Base-by-base conservation (phyloP, 2,888 invertebrate species). In the Poecilus cupreus region DNA sequence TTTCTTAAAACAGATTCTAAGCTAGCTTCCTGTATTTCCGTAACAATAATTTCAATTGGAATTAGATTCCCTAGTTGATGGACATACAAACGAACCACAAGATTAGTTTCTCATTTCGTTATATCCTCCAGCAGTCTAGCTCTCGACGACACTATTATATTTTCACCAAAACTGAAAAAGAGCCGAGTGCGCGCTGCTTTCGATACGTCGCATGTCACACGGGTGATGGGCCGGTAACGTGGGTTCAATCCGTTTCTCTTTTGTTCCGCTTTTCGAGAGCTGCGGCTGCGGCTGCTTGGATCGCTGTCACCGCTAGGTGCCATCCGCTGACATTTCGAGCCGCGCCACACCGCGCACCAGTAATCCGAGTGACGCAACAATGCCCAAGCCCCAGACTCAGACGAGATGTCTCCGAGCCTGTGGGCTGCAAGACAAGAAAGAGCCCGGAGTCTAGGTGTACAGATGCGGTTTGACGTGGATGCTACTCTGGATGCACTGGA, bases 241-340 rank as follows among this genome's bases (percentile, higher is more conserved):
- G 79, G 79, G 79, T 79, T 79, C 79, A 79, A 79, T 79, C 79
- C 79, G 79, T 79, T 79, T 79, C 79, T 79, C 79, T 79, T 78
- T 78, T 78, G 78, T 78, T 78, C 78, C 64, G 78, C 76, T 78
- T 79, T 79, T 79, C 49, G 49, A 78, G 78, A 68, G 79, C 32
- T 77, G 64, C 64, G 64, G 64, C 64, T 68, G 46, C 46, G 46
- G 46, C n/a, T 4, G 2, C n/a, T 46, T 18, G 20, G 51, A 60
- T 76, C 49, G 79, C 46, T 49, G 78, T 49, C 68, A 68, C 79
- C 26, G 78, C 46, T 46, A 79, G 57, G 26, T 46, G 60, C 60
- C 64, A 68, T 46, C 64, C 79, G 43, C 49, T 79, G 79, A 79
- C 79, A 79, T 79, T 79, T 79, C 51, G 68, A 68, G 60, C 37